A percentile compares a stretch with the other conserved stretches of the same genome.
phyloP scores from a whole-genome alignment of 2,113 vertebrate species.

The Halcyon senegalensis region DNA sequence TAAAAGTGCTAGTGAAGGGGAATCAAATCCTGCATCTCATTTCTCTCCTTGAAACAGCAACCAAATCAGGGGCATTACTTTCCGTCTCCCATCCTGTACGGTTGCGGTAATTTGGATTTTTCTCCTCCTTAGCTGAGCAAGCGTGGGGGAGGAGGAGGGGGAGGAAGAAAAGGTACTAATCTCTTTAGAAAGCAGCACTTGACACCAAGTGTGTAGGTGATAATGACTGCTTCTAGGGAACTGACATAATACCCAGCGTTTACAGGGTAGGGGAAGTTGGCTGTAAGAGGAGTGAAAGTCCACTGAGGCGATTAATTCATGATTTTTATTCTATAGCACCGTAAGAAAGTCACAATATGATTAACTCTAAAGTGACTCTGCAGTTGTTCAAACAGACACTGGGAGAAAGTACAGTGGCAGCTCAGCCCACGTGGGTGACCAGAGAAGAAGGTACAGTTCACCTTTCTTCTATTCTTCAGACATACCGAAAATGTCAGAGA shows the following conservation, averaged over 20 bases:
- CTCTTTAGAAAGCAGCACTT: slow-evolving; percentile 55
- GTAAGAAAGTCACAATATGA: not conserved
- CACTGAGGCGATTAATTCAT: slow-evolving; percentile 42
- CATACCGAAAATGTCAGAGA: not conserved
- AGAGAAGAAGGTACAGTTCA: not conserved
- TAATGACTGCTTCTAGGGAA: slow-evolving; percentile 50
- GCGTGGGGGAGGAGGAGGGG: not conserved
- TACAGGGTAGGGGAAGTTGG: slow-evolving; percentile 3
- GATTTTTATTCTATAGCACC: not conserved
- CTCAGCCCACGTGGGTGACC: not conserved
- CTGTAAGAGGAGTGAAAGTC: not conserved
- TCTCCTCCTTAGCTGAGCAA: slow-evolving; percentile 41
- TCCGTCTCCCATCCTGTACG: not conserved
- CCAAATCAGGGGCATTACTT: not conserved
- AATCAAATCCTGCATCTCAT: not conserved
- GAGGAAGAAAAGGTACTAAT: slow-evolving; percentile 44
- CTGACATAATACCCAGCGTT: slow-evolving; percentile 24
- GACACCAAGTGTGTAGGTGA: slow-evolving; percentile 57
- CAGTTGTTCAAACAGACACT: not conserved
- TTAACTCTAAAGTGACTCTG: not conserved
- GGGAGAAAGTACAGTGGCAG: not conserved
- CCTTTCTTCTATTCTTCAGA: not conserved
- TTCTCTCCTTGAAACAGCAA: not conserved
- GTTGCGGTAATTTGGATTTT: not conserved
- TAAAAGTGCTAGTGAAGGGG: not conserved